Conservation (phyloP, 2,797 vertebrate genomes). For the Psittacula derbiana region DNA sequence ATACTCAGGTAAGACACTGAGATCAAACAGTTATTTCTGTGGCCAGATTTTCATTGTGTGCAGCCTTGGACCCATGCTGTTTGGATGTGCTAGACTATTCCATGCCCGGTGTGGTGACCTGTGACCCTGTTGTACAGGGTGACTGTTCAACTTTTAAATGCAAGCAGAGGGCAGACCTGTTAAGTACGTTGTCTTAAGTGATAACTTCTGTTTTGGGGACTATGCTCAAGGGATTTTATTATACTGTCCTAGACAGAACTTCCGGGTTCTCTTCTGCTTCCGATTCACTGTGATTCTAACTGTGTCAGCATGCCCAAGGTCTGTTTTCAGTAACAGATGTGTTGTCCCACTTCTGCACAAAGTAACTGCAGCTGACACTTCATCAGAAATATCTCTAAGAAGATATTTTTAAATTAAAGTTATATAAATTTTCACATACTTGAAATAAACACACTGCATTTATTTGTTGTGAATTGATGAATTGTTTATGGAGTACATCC, state of each 20-base stretch:
- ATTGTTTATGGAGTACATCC: slow-evolving; percentile 34
- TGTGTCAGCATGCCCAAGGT: neutral
- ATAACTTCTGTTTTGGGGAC: neutral
- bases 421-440: neutral
- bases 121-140: neutral
- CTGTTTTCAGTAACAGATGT: slow-evolving; percentile 19
- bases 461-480: slow-evolving; percentile 43
- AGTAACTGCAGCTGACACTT: slow-evolving; percentile 54
- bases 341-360: neutral
- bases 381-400: slow-evolving; percentile 20
- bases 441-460: slow-evolving; percentile 10
- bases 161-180: neutral
- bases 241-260: neutral
- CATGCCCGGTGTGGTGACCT: neutral
- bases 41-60: neutral
- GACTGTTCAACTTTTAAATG: neutral
- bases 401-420: slow-evolving; percentile 44
- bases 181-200: neutral
- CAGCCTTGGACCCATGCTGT: neutral
- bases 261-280: neutral
- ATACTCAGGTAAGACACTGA: neutral
- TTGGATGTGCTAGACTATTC: neutral
- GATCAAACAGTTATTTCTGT: neutral
- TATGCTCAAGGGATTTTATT: neutral
- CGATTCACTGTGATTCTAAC: neutral